Conservation (phyloP, 1,140 invertebrate genomes). For the Cyclina sinensis region DNA sequence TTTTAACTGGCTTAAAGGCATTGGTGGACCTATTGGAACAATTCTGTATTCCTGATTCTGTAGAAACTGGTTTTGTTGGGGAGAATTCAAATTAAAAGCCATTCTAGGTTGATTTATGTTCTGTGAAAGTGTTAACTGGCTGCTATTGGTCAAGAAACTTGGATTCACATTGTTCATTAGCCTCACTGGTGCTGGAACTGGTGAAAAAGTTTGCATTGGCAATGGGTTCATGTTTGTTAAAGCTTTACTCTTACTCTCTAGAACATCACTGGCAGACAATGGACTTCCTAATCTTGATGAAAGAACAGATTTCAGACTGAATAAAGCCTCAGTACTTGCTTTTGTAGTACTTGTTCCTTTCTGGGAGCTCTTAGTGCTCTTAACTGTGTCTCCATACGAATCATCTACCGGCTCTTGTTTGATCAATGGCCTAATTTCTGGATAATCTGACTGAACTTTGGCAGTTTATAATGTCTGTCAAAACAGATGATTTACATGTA, state of each 20-base stretch:
- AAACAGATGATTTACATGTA: background rate
- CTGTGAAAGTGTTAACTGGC: background rate
- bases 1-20: background rate
- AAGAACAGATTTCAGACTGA: constrained; percentile 37
- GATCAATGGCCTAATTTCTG: constrained; percentile 46
- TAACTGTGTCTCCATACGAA: constrained; percentile 1
- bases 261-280: background rate
- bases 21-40: constrained; percentile 8
- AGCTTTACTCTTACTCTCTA: background rate
- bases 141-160: background rate
- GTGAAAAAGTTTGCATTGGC: background rate
- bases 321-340: constrained; percentile 43
- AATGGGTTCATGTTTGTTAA: background rate
- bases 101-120: constrained; percentile 23
- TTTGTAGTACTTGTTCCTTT: background rate
- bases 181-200: background rate
- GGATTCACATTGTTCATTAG: constrained; percentile 2
- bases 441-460: background rate
- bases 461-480: background rate
- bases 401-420: constrained; percentile 71
- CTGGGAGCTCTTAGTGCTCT: background rate
- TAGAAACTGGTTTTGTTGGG: background rate
- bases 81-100: background rate
- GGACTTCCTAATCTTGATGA: constrained; percentile 10
- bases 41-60: background rate